Conservation (phyloP, 2,888 invertebrate species). For the Sesia apiformis region DNA sequence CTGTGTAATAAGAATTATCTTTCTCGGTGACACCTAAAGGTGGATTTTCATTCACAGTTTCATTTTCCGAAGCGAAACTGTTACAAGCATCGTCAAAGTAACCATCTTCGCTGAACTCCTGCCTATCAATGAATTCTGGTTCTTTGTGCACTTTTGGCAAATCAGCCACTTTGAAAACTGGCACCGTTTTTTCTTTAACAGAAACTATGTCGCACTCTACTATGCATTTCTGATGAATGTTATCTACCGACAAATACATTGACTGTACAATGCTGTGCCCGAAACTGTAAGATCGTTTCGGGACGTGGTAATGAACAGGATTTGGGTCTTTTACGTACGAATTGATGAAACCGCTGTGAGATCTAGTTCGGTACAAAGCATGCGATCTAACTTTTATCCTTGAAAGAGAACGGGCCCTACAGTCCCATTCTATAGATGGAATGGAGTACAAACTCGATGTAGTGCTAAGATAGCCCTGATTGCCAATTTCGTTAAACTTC, state of each 20-base stretch:
- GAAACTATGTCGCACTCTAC: conserved; percentile 29
- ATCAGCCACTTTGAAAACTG: conserved; percentile 32
- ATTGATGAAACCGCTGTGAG: conserved; percentile 58
- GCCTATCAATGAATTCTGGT: conserved; percentile 52
- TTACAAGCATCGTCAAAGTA: conserved; percentile 47
- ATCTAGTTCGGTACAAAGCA: conserved; percentile 47
- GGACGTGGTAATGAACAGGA: conserved; percentile 59
- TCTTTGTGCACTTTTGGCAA: conserved; percentile 11
- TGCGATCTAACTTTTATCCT: conserved; percentile 17
- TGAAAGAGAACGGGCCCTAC: conserved; percentile 42
- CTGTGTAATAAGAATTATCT: neutral
- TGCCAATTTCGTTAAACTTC: conserved; percentile 10
- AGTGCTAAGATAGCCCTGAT: conserved; percentile 28
- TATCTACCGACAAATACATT: conserved; percentile 41
- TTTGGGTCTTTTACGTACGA: conserved; percentile 47
- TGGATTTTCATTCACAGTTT: conserved; percentile 38
- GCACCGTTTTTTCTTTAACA: conserved; percentile 32
- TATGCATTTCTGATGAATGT: conserved; percentile 35
- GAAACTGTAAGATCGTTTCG: conserved; percentile 16
- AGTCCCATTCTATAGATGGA: conserved; percentile 55
- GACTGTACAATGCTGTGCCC: conserved; percentile 9
- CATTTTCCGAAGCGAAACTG: conserved; percentile 43
- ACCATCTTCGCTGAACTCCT: conserved; percentile 62
- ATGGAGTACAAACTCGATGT: conserved; percentile 51
- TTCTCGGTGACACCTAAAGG: neutral